Percentiles rank a stretch among this genome's conserved stretches.
Conservation (phyloP, 1,140 invertebrate species). For the Druon quercuslanigerum region DNA sequence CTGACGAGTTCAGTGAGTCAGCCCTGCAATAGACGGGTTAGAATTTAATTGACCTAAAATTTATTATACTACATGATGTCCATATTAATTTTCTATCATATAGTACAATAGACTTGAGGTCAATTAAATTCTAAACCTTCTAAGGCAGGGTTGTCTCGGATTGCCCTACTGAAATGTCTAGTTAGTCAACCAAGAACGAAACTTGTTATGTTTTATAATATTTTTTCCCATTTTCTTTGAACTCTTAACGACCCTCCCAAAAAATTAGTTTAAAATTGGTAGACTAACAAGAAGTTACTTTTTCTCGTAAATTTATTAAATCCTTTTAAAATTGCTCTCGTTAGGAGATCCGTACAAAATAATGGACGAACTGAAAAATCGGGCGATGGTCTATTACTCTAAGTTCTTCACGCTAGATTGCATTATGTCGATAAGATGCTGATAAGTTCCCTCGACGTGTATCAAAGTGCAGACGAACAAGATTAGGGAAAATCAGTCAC, state of each 20-base stretch:
- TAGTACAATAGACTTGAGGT: too few relatives aligned
- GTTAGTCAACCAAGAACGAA: too few relatives aligned
- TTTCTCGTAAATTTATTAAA: background rate
- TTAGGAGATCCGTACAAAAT: background rate
- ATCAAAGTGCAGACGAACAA: conserved; percentile 8
- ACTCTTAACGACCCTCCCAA: background rate
- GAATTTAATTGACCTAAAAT: too few relatives aligned
- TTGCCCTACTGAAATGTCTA: too few relatives aligned
- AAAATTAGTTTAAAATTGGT: background rate
- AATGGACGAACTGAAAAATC: conserved; percentile 10
- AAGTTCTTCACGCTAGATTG: conserved; percentile 9
- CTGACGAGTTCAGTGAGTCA: too few relatives aligned
- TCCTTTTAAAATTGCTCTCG: background rate
- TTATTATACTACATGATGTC: too few relatives aligned
- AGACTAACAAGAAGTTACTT: background rate
- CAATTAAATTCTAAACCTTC: too few relatives aligned
- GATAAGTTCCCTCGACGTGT: conserved; percentile 18
- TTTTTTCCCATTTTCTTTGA: too few relatives aligned
- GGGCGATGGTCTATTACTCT: conserved; percentile 17
- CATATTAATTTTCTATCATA: too few relatives aligned
- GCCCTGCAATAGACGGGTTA: too few relatives aligned
- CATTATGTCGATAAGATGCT: conserved; percentile 8
- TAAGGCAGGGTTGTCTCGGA: too few relatives aligned
- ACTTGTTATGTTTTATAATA: too few relatives aligned
- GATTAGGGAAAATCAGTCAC: conserved; percentile 15